These are phyloP conservation scores for Sturnira hondurensis DNA, from an alignment of 2,113 vertebrate species.

Conservation along the genomic window DNA sequence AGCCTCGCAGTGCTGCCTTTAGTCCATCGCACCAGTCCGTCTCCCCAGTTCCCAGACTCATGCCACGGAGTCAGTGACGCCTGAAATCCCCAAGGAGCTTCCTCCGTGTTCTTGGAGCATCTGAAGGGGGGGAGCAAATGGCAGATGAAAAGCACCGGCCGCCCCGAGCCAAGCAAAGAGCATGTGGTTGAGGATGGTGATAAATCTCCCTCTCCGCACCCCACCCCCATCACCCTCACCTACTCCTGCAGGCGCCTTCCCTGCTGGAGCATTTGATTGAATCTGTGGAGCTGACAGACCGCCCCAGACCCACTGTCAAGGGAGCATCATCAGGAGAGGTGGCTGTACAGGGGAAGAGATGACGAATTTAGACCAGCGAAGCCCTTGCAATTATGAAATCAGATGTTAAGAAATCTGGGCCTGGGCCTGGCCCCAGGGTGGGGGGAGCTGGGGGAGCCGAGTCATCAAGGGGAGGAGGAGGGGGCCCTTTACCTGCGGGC, in stretches of 20 bases:
- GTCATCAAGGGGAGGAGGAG: background rate
- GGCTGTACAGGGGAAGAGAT: background rate
- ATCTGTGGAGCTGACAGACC: background rate
- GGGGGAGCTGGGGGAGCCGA: fast-evolving
- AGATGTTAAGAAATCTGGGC: background rate
- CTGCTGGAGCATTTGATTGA: background rate
- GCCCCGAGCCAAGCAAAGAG: background rate
- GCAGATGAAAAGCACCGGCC: background rate
- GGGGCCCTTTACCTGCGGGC: background rate
- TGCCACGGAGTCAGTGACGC: background rate
- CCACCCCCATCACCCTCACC: too few species aligned
- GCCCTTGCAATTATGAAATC: background rate
- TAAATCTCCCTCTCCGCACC: background rate
- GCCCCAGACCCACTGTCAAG: background rate
- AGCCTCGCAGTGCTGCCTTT: too few species aligned
- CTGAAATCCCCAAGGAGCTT: background rate
- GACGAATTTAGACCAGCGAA: background rate
- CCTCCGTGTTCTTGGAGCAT: background rate
- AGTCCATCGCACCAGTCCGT: background rate
- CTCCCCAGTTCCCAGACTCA: background rate
- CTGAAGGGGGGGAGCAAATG: background rate
- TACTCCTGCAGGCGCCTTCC: background rate
- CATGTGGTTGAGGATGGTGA: background rate
- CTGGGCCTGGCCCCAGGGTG: fast-evolving
- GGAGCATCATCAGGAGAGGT: background rate